Percentiles rank a stretch among this genome's conserved stretches.
Conservation (phyloP, 2,888 invertebrate genomes). For the Hedychridium roseum region DNA sequence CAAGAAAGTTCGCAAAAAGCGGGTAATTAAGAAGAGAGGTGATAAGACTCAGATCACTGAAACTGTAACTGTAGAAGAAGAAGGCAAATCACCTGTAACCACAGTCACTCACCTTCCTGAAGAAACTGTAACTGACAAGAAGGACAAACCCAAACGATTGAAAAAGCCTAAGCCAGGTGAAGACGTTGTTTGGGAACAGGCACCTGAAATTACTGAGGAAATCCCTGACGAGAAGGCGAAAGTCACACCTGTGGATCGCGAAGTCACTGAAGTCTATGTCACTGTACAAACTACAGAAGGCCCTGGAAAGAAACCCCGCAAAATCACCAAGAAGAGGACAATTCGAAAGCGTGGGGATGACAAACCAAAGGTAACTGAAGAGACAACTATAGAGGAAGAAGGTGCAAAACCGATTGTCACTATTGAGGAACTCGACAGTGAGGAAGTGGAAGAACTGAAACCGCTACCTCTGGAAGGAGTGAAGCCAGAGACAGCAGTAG, state of each 20-base stretch:
- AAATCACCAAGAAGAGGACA: conserved; percentile 53
- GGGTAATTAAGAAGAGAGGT: conserved; percentile 38
- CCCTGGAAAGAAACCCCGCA: conserved; percentile 47
- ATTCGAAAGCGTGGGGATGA: conserved; percentile 55
- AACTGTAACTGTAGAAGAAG: too few species aligned
- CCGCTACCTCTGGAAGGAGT: conserved; percentile 33
- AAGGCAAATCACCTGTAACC: too few species aligned
- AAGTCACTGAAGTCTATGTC: conserved; percentile 56
- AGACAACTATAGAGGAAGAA: conserved; percentile 53
- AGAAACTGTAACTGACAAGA: too few species aligned
- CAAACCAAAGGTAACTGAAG: conserved; percentile 59
- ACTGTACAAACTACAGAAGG: conserved; percentile 35
- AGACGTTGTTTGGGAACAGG: too few species aligned
- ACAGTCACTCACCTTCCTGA: too few species aligned
- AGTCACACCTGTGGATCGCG: too few species aligned
- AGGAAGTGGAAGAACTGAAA: conserved; percentile 33
- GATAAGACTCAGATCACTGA: too few species aligned
- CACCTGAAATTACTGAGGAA: too few species aligned
- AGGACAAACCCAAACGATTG: too few species aligned
- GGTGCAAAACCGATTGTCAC: conserved; percentile 48
- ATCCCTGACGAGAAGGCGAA: too few species aligned
- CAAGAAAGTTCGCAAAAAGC: conserved; percentile 48
- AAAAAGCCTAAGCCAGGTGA: too few species aligned
- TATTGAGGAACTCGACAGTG: conserved; percentile 46
- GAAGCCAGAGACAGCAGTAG: conserved; percentile 19